These are phyloP conservation scores for Netelia virgata DNA, from an alignment of 2,888 invertebrate species.

Conservation along the genomic window DNA sequence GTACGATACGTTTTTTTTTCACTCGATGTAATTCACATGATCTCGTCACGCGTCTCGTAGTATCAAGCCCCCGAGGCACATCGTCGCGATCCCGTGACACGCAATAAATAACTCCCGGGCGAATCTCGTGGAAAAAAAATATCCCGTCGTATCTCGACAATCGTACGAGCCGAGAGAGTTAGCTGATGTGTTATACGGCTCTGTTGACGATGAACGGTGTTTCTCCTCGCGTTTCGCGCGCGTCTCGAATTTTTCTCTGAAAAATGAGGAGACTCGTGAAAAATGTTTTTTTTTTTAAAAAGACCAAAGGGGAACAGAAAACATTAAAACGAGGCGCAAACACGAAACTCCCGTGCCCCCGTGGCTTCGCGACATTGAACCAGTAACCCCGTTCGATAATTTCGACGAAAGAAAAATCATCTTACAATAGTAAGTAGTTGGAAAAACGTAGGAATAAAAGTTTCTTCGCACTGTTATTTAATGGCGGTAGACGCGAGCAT, in stretches of 20 bases:
- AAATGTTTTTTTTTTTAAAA: too few relatives aligned
- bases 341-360: neutral
- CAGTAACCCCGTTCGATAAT: constrained; percentile 9
- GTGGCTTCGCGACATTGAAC: constrained; percentile 19
- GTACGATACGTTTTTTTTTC: too few relatives aligned
- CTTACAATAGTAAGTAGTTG: too few relatives aligned
- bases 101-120: constrained; percentile 45
- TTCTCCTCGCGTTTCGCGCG: neutral
- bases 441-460: too few relatives aligned
- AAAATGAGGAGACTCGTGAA: too few relatives aligned
- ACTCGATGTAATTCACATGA: too few relatives aligned
- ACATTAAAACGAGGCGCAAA: neutral
- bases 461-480: too few relatives aligned
- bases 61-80: too few relatives aligned
- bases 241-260: neutral
- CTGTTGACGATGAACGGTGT: neutral
- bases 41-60: too few relatives aligned
- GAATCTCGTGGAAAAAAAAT: constrained; percentile 28
- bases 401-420: neutral
- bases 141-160: constrained; percentile 20
- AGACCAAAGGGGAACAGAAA: neutral
- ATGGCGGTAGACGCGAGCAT: neutral
- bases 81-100: too few relatives aligned
- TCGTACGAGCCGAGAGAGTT: neutral
- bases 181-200: neutral